Base-by-base conservation (phyloP, 2,113 vertebrate species). In the Oncorhynchus nerka region DNA sequence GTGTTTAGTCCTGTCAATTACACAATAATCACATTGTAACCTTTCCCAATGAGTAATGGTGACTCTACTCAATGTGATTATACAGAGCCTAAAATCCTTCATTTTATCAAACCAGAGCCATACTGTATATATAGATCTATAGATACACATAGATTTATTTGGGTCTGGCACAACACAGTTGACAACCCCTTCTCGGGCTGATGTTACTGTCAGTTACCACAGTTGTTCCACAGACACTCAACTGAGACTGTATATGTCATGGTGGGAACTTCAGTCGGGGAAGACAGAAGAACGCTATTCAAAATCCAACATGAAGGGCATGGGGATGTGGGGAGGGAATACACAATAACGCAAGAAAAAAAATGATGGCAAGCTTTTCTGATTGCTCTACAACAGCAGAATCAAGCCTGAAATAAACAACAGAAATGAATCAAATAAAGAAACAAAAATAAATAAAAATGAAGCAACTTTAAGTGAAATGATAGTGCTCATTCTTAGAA, bases 391-490 rank as follows among this genome's bases (percentile, higher is more conserved):
- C 76, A 85, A 78, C 69, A 68, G 82, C 77, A 85, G 84, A 84
- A 72, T 75, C 26, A 57, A 85, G 73, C 55, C 64, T 74, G 67
- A 22, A 79, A 73, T 76, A 12, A 11, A 45, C 39, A 45, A 34
- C 65, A 86, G 84, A 20, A 66, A 45, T 45, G 0, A 45, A 45
- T 45, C 11, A 34, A 67, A 28, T 81, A 81, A 34, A 39, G 68
- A 79, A 79, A 71, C 55, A 22, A 66, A 84, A 86, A 89, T 83
- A 91, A 91, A 91, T 89, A 78, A 84, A 90, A 89, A 84, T 65
- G 71, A 87, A 85, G 81, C 83, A 72, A 83, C 71, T 79, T 83
- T 87, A 84, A 75, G 79, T 74, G 73, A 83, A 84, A 80, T 61
- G 75, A 81, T 77, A 81, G 83, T 86, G 90, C 83, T 89, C 66